A percentile compares a stretch with the other conserved stretches of the same genome.
These are phyloP conservation scores for Molossus alvarezi DNA, from an alignment of 2,797 vertebrate genomes.

Conservation along the genomic window DNA sequence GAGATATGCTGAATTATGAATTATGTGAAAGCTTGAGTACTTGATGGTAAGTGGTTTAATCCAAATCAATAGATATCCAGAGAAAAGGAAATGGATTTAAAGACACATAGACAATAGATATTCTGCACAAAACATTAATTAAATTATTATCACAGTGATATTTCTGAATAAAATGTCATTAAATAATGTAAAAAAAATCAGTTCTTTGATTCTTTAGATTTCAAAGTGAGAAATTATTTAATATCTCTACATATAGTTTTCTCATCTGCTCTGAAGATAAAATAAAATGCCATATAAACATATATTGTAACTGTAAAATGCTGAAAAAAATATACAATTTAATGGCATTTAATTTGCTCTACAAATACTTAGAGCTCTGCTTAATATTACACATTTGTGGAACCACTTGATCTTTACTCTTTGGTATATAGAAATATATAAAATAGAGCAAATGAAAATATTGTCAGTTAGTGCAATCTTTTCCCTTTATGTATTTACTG, in stretches of 20 bases:
- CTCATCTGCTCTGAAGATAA: not conserved
- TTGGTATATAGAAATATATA: not conserved
- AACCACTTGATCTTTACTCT: not conserved
- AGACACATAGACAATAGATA: not conserved
- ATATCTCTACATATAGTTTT: not conserved
- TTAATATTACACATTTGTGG: not conserved
- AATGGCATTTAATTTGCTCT: not conserved
- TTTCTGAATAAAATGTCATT: slow-evolving; percentile 40
- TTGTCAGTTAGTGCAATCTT: not conserved
- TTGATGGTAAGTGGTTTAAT: slow-evolving; percentile 19
- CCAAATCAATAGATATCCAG: not conserved
- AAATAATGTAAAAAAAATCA: not conserved
- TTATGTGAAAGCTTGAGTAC: not conserved
- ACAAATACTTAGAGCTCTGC: not conserved
- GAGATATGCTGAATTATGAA: not conserved
- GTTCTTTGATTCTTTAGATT: not conserved
- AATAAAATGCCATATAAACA: not conserved
- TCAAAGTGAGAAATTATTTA: slow-evolving; percentile 36
- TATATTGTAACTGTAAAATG: not conserved
- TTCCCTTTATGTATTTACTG: not conserved
- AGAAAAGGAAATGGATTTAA: not conserved
- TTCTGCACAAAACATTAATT: not conserved
- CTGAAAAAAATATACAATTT: not conserved
- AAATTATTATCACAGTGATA: not conserved
- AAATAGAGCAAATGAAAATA: not conserved